Conservation (phyloP, 2,888 invertebrate species). For the Drosophila histrio region DNA sequence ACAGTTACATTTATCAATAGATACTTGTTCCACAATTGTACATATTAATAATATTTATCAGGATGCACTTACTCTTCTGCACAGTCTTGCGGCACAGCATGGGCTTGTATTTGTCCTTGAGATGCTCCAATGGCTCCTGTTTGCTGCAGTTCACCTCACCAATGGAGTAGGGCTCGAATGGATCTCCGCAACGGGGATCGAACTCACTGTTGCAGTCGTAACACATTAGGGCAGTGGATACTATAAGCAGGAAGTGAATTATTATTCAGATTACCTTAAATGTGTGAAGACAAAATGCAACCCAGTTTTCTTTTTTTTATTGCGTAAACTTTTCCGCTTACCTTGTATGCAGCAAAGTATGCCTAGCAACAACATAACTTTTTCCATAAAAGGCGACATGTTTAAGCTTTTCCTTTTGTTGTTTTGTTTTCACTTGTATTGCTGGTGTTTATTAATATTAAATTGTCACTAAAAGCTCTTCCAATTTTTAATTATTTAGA, state of each 20-base stretch:
- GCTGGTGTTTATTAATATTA: not conserved
- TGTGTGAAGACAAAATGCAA: not conserved
- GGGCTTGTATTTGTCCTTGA: conserved; percentile 84
- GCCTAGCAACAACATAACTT: conserved; percentile 81
- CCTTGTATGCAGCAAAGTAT: conserved; percentile 83
- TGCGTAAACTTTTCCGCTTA: conserved; percentile 50
- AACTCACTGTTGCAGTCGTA: conserved; percentile 96
- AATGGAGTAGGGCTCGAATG: conserved; percentile 93
- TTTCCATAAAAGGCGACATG: conserved; percentile 83
- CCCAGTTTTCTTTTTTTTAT: not conserved
- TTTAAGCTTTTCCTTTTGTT: conserved; percentile 12
- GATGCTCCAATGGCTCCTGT: conserved; percentile 89
- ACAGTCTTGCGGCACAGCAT: conserved; percentile 92
- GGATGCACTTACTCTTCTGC: conserved; percentile 89
- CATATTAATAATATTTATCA: not conserved
- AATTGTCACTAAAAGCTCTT: not conserved
- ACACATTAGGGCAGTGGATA: conserved; percentile 89
- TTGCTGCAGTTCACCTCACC: conserved; percentile 93
- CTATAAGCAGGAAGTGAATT: conserved; percentile 45
- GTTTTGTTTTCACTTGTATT: conserved; percentile 11
- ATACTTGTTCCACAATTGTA: too few relatives aligned
- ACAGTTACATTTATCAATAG: too few relatives aligned
- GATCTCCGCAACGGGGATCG: conserved; percentile 94
- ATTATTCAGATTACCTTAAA: conserved; percentile 4
- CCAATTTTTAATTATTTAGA: not conserved